Percentiles rank a stretch among this genome's conserved stretches.
Evolutionary conservation across 1,140 invertebrate species (phyloP).

Genomic region (Sarcophaga bullata): DNA sequence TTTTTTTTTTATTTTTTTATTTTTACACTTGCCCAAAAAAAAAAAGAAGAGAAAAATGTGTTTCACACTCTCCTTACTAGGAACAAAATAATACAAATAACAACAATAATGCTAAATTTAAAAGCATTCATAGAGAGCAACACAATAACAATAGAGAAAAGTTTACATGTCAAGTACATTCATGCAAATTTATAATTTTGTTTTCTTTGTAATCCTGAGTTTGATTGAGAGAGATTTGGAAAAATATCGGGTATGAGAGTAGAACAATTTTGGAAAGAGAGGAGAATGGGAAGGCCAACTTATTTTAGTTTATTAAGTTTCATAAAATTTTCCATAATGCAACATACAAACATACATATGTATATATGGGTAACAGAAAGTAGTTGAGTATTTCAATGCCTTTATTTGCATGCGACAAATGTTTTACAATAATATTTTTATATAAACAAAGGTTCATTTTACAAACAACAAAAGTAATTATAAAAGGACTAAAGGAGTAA

Average conservation of each 20-base stretch:
- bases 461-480: constrained; percentile 36
- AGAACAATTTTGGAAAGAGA: no score
- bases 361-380: neutral
- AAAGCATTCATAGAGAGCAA: neutral
- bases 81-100: neutral
- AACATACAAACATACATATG: no score
- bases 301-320: constrained; percentile 25
- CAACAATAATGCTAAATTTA: neutral
- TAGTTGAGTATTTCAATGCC: neutral
- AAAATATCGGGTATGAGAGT: neutral
- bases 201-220: neutral
- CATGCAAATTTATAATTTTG: constrained; percentile 18
- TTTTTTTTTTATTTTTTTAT: constrained; percentile 15
- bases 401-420: constrained; percentile 18
- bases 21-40: no score
- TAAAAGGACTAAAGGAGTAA: neutral
- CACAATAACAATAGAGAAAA: constrained; percentile 28
- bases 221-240: neutral
- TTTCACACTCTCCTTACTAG: constrained; percentile 16
- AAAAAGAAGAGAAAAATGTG: neutral
- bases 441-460: neutral
- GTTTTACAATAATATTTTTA: neutral
- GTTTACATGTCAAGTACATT: constrained; percentile 35
- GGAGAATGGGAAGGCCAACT: no score
- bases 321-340: neutral